Conservation (phyloP, 2,888 invertebrate genomes). For the Drosophila austrosaltans region DNA sequence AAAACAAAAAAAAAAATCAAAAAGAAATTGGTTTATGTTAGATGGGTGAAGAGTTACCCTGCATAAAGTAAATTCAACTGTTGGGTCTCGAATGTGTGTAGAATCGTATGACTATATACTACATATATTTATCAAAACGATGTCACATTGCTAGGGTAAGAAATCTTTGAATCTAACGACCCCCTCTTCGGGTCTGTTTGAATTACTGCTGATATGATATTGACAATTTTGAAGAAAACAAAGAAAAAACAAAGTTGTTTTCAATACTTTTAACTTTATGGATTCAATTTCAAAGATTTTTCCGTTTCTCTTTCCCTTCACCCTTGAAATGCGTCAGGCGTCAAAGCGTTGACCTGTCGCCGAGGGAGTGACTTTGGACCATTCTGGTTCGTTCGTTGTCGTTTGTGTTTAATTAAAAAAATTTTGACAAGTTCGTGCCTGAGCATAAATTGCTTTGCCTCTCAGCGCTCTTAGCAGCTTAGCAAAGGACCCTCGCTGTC, state of each 20-base stretch:
- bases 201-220: too few species aligned
- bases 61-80: too few species aligned
- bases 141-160: too few species aligned
- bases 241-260: too few species aligned
- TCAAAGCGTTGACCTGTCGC: conserved; percentile 16
- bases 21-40: background rate
- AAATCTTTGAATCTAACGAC: too few species aligned
- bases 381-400: conserved; percentile 1
- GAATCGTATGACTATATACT: too few species aligned
- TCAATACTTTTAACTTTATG: background rate
- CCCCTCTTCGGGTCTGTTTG: too few species aligned
- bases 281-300: background rate
- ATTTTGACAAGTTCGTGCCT: conserved; percentile 67
- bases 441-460: conserved; percentile 64
- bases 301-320: too few species aligned
- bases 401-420: conserved; percentile 68
- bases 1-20: background rate
- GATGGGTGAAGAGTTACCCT: background rate
- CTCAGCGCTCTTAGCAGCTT: conserved; percentile 5
- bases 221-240: too few species aligned
- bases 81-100: too few species aligned
- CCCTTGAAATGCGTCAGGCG: background rate
- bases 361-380: conserved; percentile 9
- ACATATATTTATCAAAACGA: too few species aligned
- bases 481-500: too few species aligned